Evolutionary conservation across 1,140 invertebrate genomes (phyloP), one percentile per base, ranked within the genome.

Genomic region (Epicauta chinensis): DNA sequence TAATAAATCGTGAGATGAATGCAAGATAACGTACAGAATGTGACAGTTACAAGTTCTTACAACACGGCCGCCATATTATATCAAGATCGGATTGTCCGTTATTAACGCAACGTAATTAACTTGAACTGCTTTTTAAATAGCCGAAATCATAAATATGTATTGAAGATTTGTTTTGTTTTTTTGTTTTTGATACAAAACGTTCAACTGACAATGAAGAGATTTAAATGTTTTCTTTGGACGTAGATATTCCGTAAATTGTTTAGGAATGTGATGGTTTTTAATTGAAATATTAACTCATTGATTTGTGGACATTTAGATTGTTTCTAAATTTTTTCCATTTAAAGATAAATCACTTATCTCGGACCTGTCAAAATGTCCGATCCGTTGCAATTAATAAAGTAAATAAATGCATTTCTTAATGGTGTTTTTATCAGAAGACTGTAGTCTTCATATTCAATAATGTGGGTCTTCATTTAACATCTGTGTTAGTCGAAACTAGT

Each of bases 401-500:
- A 57, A 57, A 57, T 57, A 57, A 57, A 57, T 57, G 55, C 46
- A 57, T 57, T 53, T 29, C 40, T 53, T 57, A 53, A 57, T 57
- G 55, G 55, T 38, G 51, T 57, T 57, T 53, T 57, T 57, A 57
- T 57, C 55, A 37, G 34, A 51, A 44, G 17, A 16, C 30, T 44
- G 41, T n/a, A 30, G 37, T 49, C 50, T 53, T 57, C 55, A 57
- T 57, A 53, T 57, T 53, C 51, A 53, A 57, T 53, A 57, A 57
- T 57, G 44, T 40, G 34, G 51, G 36, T 44, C 45, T 43, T 44
- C 50, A 53, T 44, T 56, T 56, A 56, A 56, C 55, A 53, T 53
- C 55, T 57, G 45, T 57, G 55, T 57, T 57, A 53, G 39, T 23
- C 7, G n/a, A 23, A 23, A 23, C 23, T 23, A 23, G 23, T 23